Base-by-base conservation (phyloP, 1,140 invertebrate species). In the Mactra quadrangularis region DNA sequence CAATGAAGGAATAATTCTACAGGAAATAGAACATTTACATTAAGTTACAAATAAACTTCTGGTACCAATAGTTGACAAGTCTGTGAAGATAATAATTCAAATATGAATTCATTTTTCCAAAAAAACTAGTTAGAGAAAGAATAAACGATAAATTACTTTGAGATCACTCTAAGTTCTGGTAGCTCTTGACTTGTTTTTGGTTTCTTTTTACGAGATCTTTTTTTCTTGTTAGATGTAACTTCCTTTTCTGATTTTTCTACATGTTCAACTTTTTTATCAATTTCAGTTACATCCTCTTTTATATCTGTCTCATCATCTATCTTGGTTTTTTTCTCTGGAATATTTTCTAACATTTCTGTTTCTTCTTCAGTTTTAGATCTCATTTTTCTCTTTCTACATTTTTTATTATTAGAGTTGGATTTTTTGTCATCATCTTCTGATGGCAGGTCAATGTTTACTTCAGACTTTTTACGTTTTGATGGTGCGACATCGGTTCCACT, bases 101-200 rank as follows among this genome's bases (percentile, higher is more conserved):
- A n/a, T n/a, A n/a, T n/a, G n/a, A n/a, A n/a, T n/a, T n/a, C n/a
- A n/a, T n/a, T n/a, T n/a, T n/a, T n/a, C n/a, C n/a, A n/a, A n/a
- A n/a, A n/a, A n/a, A n/a, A n/a, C n/a, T n/a, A n/a, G n/a, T n/a
- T n/a, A n/a, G n/a, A n/a, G n/a, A n/a, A n/a, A n/a, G n/a, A n/a
- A n/a, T n/a, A n/a, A n/a, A n/a, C n/a, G n/a, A n/a, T n/a, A n/a
- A n/a, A n/a, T 86, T 85, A 87, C 88, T 89, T 89, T 33, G 88
- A 74, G 31, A 89, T 85, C 3, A 89, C 88, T 78, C 85, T 84
- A 19, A 89, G 70, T 60, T 87, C 86, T 78, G 86, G 86, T 11
- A 86, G 15, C 41, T 82, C 78, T 70, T 85, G 85, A 15, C 84
- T 83, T 76, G 75, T 85, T 19, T 85, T 78, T 35, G 76, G 71